These are phyloP conservation scores for Dendroctonus ponderosae DNA, from an alignment of 1,140 invertebrate genomes.

Conservation along the genomic window DNA sequence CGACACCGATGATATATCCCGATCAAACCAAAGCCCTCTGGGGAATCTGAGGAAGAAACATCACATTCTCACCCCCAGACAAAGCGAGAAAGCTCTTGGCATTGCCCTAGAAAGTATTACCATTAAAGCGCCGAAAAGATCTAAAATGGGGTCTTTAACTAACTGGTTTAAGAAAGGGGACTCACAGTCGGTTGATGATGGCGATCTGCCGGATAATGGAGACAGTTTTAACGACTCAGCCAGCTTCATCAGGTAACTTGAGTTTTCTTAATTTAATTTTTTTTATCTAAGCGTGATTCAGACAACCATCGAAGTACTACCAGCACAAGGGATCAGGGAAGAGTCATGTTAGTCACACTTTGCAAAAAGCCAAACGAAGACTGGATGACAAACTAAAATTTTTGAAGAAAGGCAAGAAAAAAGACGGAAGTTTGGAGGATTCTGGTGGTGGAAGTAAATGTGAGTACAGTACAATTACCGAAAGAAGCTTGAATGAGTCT, in stretches of 20 bases:
- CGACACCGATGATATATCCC: constrained; percentile 68
- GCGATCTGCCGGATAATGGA: constrained; percentile 59
- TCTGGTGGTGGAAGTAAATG: constrained; percentile 69
- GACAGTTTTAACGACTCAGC: constrained; percentile 60
- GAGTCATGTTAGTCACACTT: constrained; percentile 50
- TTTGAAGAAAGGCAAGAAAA: constrained; percentile 76
- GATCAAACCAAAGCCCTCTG: constrained; percentile 72
- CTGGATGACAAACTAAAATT: constrained; percentile 81
- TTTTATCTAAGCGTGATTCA: too few species aligned
- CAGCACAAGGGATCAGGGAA: constrained; percentile 40
- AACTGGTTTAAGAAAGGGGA: constrained; percentile 69
- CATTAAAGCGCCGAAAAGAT: constrained; percentile 50
- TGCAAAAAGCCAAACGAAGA: constrained; percentile 76
- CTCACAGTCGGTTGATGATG: constrained; percentile 51
- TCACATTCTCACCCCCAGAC: constrained; percentile 74
- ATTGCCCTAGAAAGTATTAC: constrained; percentile 48
- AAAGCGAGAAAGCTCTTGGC: constrained; percentile 71
- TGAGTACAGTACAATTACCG: background rate
- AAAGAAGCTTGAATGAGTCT: background rate
- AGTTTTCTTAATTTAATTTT: too few species aligned
- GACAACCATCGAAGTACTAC: constrained; percentile 42
- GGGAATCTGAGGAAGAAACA: constrained; percentile 72
- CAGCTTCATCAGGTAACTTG: constrained; percentile 50
- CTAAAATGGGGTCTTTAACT: constrained; percentile 57
- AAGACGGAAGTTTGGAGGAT: constrained; percentile 84